Percentiles rank a stretch among this genome's conserved stretches.
Conservation (phyloP, 2,113 vertebrate species). For the Phyllopteryx taeniolatus region DNA sequence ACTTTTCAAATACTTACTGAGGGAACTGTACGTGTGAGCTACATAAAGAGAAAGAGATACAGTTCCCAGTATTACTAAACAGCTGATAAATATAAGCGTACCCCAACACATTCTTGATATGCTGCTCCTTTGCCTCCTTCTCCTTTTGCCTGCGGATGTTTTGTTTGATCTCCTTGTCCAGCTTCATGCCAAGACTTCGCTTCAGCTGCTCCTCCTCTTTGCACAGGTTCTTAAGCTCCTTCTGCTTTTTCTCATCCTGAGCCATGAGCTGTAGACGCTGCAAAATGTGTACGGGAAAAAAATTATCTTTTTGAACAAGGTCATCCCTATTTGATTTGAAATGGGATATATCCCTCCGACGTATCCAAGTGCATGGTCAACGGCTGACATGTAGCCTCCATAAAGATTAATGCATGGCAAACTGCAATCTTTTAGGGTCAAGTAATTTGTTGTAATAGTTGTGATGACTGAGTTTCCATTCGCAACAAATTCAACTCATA, state of each 20-base stretch:
- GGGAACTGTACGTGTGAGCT: no score
- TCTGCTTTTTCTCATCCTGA: slow-evolving; percentile 67
- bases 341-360: not conserved
- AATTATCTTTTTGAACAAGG: not conserved
- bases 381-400: no score
- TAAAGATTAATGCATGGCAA: no score
- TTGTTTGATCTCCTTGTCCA: slow-evolving; percentile 72
- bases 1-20: no score
- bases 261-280: slow-evolving; percentile 56
- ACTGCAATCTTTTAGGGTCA: no score
- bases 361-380: no score
- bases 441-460: no score
- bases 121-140: slow-evolving; percentile 70
- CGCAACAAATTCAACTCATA: no score
- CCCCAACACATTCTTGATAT: slow-evolving; percentile 66
- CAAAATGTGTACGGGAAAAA: not conserved
- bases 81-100: slow-evolving; percentile 14
- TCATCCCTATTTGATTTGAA: not conserved
- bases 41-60: no score
- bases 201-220: slow-evolving; percentile 66
- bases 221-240: slow-evolving; percentile 70
- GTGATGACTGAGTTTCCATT: no score
- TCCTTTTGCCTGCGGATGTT: slow-evolving; percentile 71
- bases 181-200: slow-evolving; percentile 65
- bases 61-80: not conserved